Percentiles rank a stretch among this genome's conserved stretches.
Conservation (phyloP, 2,888 invertebrate species). For the Hofmannophila pseudospretella region DNA sequence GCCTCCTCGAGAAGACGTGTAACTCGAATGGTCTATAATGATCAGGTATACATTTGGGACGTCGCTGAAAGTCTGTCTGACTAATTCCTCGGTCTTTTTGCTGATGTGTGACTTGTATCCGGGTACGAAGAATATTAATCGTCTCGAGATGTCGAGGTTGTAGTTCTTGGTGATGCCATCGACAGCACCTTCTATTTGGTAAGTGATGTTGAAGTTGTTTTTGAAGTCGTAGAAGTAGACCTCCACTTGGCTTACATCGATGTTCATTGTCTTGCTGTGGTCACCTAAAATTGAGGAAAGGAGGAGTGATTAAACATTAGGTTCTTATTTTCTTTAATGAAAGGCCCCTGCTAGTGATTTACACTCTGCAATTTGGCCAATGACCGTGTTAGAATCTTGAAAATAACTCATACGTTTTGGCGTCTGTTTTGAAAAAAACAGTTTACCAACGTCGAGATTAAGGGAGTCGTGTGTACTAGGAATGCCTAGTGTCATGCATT, state of each 20-base stretch:
- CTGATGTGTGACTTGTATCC: constrained; percentile 64
- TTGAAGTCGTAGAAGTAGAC: constrained; percentile 66
- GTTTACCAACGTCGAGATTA: too few species aligned
- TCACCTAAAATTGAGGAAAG: constrained; percentile 55
- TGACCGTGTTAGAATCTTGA: too few species aligned
- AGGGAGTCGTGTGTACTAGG: too few species aligned
- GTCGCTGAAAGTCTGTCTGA: constrained; percentile 53
- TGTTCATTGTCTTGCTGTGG: constrained; percentile 43
- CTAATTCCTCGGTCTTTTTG: constrained; percentile 50
- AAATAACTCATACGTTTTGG: too few species aligned
- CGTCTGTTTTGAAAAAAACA: too few species aligned
- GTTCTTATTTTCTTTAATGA: too few species aligned
- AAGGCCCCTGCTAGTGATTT: too few species aligned
- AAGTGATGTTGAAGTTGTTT: constrained; percentile 52
- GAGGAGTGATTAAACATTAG: too few species aligned
- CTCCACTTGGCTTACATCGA: constrained; percentile 47
- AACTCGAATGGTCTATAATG: constrained; percentile 61
- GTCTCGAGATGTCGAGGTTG: constrained; percentile 50
- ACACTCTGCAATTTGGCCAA: too few species aligned
- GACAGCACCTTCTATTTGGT: constrained; percentile 43
- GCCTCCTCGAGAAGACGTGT: constrained; percentile 52
- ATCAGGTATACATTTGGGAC: constrained; percentile 54
- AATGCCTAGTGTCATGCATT: too few species aligned
- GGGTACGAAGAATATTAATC: constrained; percentile 59
- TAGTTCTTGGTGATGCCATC: constrained; percentile 43